Conservation (phyloP, 2,797 vertebrate species). For the Okamejei kenojei region DNA sequence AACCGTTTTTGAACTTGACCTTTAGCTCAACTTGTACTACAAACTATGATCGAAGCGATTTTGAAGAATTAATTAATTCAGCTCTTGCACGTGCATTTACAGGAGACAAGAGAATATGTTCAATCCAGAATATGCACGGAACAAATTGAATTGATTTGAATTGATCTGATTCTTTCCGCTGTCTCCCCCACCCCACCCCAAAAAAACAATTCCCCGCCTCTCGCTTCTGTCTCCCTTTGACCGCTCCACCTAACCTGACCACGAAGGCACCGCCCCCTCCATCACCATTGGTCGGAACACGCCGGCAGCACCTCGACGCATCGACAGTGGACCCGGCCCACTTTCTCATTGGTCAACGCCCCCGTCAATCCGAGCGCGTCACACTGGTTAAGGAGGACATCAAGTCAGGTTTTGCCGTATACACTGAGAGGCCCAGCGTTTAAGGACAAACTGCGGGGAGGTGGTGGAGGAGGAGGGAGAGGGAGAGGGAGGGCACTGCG, state of each 20-base stretch:
- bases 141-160: not conserved
- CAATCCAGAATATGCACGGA: not conserved
- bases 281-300: not conserved
- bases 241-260: conserved; percentile 25
- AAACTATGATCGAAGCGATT: not conserved
- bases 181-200: rapidly evolving
- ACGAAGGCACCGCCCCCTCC: not conserved
- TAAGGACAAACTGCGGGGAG: not conserved
- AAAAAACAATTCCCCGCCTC: no score
- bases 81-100: not conserved
- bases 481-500: not conserved
- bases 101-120: not conserved
- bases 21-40: conserved; percentile 18
- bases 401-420: conserved; percentile 13
- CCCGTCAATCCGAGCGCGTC: not conserved
- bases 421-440: not conserved
- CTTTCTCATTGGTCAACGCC: not conserved
- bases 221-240: not conserved
- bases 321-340: not conserved
- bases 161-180: rapidly evolving
- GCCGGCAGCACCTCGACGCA: not conserved
- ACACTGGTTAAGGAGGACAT: not conserved
- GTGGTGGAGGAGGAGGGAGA: no score
- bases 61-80: not conserved
- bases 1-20: conserved; percentile 20